These are phyloP conservation scores for Dasysyrphus tricinctus DNA, from an alignment of 2,888 invertebrate species.

Conservation along the genomic window DNA sequence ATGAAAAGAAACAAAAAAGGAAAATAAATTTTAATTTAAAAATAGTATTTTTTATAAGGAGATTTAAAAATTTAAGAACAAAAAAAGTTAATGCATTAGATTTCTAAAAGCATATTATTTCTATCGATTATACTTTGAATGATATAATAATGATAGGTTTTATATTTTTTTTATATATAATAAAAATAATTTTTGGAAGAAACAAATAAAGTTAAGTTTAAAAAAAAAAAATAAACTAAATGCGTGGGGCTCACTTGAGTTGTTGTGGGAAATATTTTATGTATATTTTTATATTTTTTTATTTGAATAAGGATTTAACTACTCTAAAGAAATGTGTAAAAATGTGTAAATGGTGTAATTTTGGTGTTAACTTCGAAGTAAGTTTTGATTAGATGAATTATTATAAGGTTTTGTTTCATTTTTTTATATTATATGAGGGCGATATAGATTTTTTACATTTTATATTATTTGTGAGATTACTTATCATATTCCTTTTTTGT, in stretches of 20 bases:
- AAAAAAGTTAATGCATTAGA: conserved; percentile 40
- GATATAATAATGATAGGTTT: conserved; percentile 27
- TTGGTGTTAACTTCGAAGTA: conserved; percentile 4
- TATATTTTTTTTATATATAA: not conserved
- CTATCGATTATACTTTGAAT: conserved; percentile 31
- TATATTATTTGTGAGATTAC: conserved; percentile 22
- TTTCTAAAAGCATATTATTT: conserved; percentile 32
- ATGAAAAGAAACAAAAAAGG: conserved; percentile 74
- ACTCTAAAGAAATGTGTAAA: conserved; percentile 34
- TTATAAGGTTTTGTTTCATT: not conserved
- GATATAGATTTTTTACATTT: conserved; percentile 4
- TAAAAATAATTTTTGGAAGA: not conserved
- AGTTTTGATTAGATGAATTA: not conserved
- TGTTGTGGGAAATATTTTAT: conserved; percentile 48
- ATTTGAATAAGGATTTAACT: conserved; percentile 32
- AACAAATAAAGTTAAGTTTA: conserved; percentile 16
- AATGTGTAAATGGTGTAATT: conserved; percentile 27
- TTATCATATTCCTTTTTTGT: conserved; percentile 44
- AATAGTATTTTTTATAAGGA: conserved; percentile 42
- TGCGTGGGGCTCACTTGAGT: conserved; percentile 76
- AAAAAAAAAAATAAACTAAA: conserved; percentile 39
- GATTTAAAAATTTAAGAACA: conserved; percentile 22
- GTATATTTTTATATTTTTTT: conserved; percentile 20
- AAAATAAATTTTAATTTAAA: conserved; percentile 44
- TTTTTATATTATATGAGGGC: conserved; percentile 23